A percentile compares a stretch with the other conserved stretches of the same genome.
Conservation (phyloP, 1,140 invertebrate genomes). For the Magallana gigas region DNA sequence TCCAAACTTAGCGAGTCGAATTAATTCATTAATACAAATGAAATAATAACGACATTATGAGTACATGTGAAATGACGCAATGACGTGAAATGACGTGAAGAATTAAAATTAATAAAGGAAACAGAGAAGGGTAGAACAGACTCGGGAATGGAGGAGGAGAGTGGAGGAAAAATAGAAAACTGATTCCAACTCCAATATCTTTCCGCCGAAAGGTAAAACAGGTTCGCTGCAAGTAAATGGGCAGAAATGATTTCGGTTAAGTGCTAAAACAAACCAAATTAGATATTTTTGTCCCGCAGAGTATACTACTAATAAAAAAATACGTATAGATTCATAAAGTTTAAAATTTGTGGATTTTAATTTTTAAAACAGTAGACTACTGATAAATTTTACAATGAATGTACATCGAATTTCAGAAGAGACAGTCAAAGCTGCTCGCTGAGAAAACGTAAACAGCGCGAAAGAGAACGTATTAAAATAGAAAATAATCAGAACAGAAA, state of each 20-base stretch:
- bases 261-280: too few species aligned
- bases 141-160: background rate
- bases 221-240: background rate
- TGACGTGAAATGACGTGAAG: background rate
- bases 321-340: background rate
- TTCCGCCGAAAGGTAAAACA: background rate
- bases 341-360: background rate
- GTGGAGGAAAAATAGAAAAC: background rate
- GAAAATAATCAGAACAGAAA: background rate
- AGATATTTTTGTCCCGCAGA: background rate
- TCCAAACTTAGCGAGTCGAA: too few species aligned
- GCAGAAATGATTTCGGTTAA: background rate
- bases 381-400: background rate
- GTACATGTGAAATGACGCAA: too few species aligned
- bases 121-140: too few species aligned
- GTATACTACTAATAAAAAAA: background rate
- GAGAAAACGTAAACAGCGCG: background rate
- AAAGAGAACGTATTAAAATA: background rate
- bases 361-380: background rate
- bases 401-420: conserved; percentile 1
- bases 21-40: too few species aligned
- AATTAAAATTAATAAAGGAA: too few species aligned
- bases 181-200: background rate
- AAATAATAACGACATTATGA: too few species aligned
- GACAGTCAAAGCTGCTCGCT: background rate